Conservation (phyloP, 2,113 vertebrate genomes). For the Girardinichthys multiradiatus region DNA sequence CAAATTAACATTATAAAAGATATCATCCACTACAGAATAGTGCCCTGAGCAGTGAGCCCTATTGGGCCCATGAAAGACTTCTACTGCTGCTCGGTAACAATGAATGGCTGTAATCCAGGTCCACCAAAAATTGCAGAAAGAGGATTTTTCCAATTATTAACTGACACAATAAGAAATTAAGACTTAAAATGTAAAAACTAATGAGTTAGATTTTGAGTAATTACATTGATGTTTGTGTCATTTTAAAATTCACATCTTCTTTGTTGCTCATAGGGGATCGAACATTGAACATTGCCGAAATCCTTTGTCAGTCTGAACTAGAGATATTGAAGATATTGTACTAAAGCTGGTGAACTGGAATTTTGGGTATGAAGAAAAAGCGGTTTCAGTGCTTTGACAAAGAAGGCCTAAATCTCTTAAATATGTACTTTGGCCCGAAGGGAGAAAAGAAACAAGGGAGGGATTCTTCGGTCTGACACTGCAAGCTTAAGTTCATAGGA, state of each 20-base stretch:
- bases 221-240: slow-evolving; percentile 43
- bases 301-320: slow-evolving; percentile 17
- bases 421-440: slow-evolving; percentile 65
- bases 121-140: slow-evolving; percentile 61
- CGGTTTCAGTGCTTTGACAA: slow-evolving; percentile 56
- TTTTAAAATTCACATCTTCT: slow-evolving; percentile 65
- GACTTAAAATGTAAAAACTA: slow-evolving; percentile 22
- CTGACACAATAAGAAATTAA: slow-evolving; percentile 13
- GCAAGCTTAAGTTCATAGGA: slow-evolving; percentile 62
- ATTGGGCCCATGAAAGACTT: background rate
- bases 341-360: slow-evolving; percentile 5
- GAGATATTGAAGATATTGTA: slow-evolving; percentile 37
- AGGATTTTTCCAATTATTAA: slow-evolving; percentile 38
- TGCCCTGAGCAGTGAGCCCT: background rate
- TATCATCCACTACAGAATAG: background rate
- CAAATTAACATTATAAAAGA: background rate
- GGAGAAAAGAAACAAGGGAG: slow-evolving; percentile 66
- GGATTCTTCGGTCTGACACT: slow-evolving; percentile 69
- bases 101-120: slow-evolving; percentile 46
- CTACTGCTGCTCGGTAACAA: slow-evolving; percentile 19
- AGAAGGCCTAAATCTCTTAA: slow-evolving; percentile 69
- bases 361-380: slow-evolving; percentile 42
- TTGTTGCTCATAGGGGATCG: slow-evolving; percentile 45
- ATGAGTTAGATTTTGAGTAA: slow-evolving; percentile 22
- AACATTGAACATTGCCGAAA: slow-evolving; percentile 43